Evolutionary conservation across 2,113 vertebrate species (phyloP).

Genomic region (Rhynchomys soricoides): DNA sequence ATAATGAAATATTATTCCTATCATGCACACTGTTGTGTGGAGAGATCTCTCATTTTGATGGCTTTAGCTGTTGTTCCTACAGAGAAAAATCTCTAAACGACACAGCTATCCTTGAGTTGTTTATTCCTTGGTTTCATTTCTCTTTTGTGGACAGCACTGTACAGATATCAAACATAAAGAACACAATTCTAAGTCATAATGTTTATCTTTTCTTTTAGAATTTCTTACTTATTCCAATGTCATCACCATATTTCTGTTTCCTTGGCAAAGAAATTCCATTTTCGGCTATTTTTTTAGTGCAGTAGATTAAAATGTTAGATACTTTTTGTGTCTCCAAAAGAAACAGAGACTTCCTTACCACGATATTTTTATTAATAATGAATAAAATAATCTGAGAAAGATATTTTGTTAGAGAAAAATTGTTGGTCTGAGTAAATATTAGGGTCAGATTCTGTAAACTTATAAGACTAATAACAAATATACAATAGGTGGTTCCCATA

Average conservation of each 20-base stretch:
- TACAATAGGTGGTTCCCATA: background rate
- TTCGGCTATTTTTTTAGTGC: background rate
- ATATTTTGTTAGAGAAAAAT: background rate
- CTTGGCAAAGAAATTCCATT: background rate
- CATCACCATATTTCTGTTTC: constrained; percentile 4
- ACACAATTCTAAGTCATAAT: background rate
- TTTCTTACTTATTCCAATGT: background rate
- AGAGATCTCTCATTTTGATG: constrained; percentile 3
- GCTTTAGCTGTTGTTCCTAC: background rate
- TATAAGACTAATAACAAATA: background rate
- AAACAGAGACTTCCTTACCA: background rate
- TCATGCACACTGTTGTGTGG: background rate
- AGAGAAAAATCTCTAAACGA: background rate
- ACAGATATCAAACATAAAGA: background rate
- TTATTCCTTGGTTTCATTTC: background rate
- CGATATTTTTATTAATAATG: background rate
- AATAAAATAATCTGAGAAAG: background rate
- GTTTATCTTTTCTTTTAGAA: background rate
- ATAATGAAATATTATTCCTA: background rate
- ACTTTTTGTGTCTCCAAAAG: background rate
- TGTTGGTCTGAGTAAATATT: background rate
- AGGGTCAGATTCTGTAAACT: background rate
- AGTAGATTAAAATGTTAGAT: background rate
- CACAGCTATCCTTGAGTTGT: background rate
- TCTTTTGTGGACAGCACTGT: background rate